These are phyloP conservation scores for Corythoichthys intestinalis DNA, from an alignment of 2,113 vertebrate genomes.

Conservation along the genomic window DNA sequence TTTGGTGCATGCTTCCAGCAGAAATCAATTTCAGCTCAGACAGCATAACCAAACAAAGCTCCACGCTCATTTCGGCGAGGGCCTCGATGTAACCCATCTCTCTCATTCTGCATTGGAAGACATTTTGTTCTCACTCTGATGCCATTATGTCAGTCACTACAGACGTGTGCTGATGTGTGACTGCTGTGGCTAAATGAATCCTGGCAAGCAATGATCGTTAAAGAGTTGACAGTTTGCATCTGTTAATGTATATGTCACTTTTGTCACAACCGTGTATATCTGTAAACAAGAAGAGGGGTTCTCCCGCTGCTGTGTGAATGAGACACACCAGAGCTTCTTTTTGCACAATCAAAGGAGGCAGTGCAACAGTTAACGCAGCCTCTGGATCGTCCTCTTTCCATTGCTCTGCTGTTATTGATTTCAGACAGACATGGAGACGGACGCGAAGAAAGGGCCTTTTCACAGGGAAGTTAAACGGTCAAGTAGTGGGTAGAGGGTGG, in stretches of 20 bases:
- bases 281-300: conserved; percentile 27
- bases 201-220: conserved; percentile 61
- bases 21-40: conserved; percentile 74
- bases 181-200: conserved; percentile 63
- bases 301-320: conserved; percentile 30
- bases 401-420: conserved; percentile 77
- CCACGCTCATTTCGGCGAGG: conserved; percentile 58
- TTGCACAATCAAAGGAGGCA: conserved; percentile 50
- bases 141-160: conserved; percentile 70
- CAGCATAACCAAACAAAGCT: conserved; percentile 72
- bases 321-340: conserved; percentile 30
- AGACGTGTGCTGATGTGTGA: conserved; percentile 68
- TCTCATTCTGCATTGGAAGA: conserved; percentile 60
- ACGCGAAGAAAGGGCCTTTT: conserved; percentile 77
- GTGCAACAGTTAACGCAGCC: conserved; percentile 66
- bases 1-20: conserved; percentile 65
- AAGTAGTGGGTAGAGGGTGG: conserved; percentile 78
- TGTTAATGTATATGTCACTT: conserved; percentile 40
- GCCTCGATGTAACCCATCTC: conserved; percentile 59
- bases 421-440: conserved; percentile 71
- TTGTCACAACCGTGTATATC: conserved; percentile 24
- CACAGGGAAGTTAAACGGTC: conserved; percentile 81
- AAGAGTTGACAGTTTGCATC: conserved; percentile 40
- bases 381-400: conserved; percentile 66
- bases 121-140: conserved; percentile 74